phyloP scores from a whole-genome alignment of 2,797 vertebrate genomes.

The Poecilia picta region DNA sequence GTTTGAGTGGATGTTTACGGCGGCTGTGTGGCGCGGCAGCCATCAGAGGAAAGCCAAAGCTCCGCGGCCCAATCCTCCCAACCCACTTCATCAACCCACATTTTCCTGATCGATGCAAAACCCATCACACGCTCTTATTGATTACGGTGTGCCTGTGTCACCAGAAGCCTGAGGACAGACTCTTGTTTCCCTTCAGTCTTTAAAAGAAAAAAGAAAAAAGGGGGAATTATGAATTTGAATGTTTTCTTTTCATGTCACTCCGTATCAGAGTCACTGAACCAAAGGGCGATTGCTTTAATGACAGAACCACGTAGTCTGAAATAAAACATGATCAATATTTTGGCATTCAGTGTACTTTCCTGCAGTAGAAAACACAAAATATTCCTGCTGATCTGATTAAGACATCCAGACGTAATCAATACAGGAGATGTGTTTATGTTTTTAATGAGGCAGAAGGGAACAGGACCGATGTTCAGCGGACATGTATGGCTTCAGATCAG shows the following conservation, averaged over 20 bases:
- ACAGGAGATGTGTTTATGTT: slow-evolving; percentile 76
- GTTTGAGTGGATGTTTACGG: slow-evolving; percentile 50
- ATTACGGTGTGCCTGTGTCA: slow-evolving; percentile 73
- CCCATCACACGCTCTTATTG: slow-evolving; percentile 79
- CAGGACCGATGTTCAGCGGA: slow-evolving; percentile 27
- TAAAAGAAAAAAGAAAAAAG: slow-evolving; percentile 40
- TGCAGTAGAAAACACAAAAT: slow-evolving; percentile 57
- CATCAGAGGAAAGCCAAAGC: slow-evolving; percentile 53
- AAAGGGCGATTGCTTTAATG: slow-evolving; percentile 66
- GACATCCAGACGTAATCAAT: slow-evolving; percentile 82
- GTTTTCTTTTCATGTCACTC: slow-evolving; percentile 76
- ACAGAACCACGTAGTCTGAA: slow-evolving; percentile 62
- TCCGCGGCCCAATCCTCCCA: slow-evolving; percentile 27
- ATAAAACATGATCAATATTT: slow-evolving; percentile 78
- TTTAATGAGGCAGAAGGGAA: slow-evolving; percentile 62
- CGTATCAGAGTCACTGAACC: slow-evolving; percentile 72
- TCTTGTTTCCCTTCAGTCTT: slow-evolving; percentile 61
- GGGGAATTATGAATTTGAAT: slow-evolving; percentile 62
- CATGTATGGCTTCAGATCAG: slow-evolving; percentile 46
- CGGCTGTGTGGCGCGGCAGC: slow-evolving; percentile 37
- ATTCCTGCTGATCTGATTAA: slow-evolving; percentile 76
- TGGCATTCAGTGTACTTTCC: slow-evolving; percentile 76
- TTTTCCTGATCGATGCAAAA: slow-evolving; percentile 80
- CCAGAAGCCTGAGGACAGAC: slow-evolving; percentile 75
- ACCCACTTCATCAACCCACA: slow-evolving; percentile 80